Evolutionary conservation across 2,888 invertebrate genomes (phyloP), one percentile per base, ranked within the genome.

Genomic region (Hyposoter didymator): DNA sequence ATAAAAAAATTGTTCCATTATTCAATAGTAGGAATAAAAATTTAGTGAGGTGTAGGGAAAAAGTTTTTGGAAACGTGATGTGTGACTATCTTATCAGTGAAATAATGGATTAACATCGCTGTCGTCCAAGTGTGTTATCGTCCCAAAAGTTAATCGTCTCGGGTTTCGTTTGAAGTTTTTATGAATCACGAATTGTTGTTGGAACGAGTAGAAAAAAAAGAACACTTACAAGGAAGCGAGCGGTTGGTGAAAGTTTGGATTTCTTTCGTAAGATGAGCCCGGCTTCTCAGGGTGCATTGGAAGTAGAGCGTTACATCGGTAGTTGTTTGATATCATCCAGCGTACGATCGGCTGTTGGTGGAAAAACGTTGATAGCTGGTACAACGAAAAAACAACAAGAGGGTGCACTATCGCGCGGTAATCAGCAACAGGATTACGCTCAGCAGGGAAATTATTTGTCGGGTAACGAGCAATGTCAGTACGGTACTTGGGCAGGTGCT

Each of bases 401-500:
- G 7, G 39, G 19, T 88, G 80, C 81, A 22, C 35, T 75, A 28
- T 75, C 75, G 32, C 74, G 75, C 5, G 75, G 59, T 55, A 81
- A 81, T 47, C 87, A 87, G 59, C 83, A 85, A 64, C 84, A 86
- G 22, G 87, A 88, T 62, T 89, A 89, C 47, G 35, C 72, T n/a
- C 87, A 87, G 66, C 87, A 87, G 39, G 86, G 85, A 52, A 87
- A 86, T 84, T 84, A 87, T 73, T 43, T 78, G 43, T 75, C 87
- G 55, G 52, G 79, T 19, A 89, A 89, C 55, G 90, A 90, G 67
- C 89, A 89, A 87, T 91, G 91, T 84, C 92, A 91, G 78, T 91
- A 91, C 80, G 96, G 96, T 88, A 96, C 96, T 89, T 97, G 97
- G 96, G 96, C 97, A 47, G 97, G 97, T 87, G 96, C 97, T 91